Evolutionary conservation across 2,113 vertebrate genomes (phyloP).

Genomic region (Gavialis gangeticus): DNA sequence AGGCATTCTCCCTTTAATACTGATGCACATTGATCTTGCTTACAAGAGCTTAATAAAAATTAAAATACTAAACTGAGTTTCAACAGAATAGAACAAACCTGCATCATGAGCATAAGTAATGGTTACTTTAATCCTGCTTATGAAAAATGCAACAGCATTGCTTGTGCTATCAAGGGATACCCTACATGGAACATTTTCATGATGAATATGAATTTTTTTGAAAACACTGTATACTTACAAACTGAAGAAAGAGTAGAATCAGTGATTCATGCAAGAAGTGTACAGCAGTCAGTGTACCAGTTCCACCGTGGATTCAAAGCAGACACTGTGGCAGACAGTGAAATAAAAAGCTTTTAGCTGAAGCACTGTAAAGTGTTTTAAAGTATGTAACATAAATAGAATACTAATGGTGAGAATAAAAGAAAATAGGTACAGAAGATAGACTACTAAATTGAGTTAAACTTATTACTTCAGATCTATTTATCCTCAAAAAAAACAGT

Average conservation of each 20-base stretch:
- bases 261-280: conserved; percentile 10
- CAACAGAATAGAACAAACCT: conserved; percentile 32
- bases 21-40: conserved; percentile 60
- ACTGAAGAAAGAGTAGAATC: conserved; percentile 29
- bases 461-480: not conserved
- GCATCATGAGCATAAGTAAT: not conserved
- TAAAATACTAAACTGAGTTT: conserved; percentile 67
- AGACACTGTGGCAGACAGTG: not conserved
- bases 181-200: conserved; percentile 29
- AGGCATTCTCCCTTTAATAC: not conserved
- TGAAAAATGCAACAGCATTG: conserved; percentile 68
- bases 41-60: conserved; percentile 77
- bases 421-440: not conserved
- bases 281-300: not conserved
- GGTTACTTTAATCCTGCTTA: conserved; percentile 76
- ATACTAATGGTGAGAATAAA: not conserved
- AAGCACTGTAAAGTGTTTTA: not conserved
- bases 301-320: conserved; percentile 6
- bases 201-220: conserved; percentile 63
- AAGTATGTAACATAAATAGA: not conserved
- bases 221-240: conserved; percentile 29
- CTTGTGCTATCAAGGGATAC: conserved; percentile 44
- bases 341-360: conserved; percentile 45
- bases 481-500: accelerated
- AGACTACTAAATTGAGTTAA: not conserved